Base-by-base conservation (phyloP, 2,113 vertebrate species). In the Abramis brama region DNA sequence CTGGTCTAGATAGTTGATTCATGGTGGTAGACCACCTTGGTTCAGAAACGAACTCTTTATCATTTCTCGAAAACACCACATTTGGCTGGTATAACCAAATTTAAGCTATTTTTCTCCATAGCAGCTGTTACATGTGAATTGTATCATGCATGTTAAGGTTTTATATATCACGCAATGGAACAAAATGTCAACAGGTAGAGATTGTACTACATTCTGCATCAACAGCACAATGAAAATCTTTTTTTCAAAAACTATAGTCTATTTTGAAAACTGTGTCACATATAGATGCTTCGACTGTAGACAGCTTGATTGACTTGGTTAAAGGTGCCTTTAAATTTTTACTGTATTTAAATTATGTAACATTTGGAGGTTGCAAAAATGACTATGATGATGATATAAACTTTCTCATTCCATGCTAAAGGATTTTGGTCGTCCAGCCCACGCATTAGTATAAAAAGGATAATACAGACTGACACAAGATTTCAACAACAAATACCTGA, bases 401-500 rank as follows among this genome's bases (percentile, higher is more conserved):
- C 10, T 23, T 5, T 39, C 21, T 71, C 9, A 71, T 21, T 11
- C n/a, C n/a, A 62, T 36, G 15, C 39, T 33, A 36, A 9, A 43
- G 68, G 0, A 43, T 23, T 76, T 52, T 76, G 45, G 8, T 10
- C 12, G 30, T 76, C n/a, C 74, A 76, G 21, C n/a, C 23, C 23
- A 50, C 1, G 6, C 73, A 75, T 23, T 75, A n/a, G 3, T 30
- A 25, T 2, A 50, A 50, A 52, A 52, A 7, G 55, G 2, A 57
- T 57, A 6, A 60, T 39, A 79, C 6, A 15, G 4, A 55, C 19
- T 57, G 27, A 79, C 52, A 59, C 9, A 36, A 8, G 52, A 60
- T 60, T 79, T 79, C 4, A 60, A 60, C 39, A 74, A 30, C 21
- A 75, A 75, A 75, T 36, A 62, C 21, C 10, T 79, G 55, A 62